phyloP scores from a whole-genome alignment of 2,113 vertebrate genomes.

The Myotis yumanensis region DNA sequence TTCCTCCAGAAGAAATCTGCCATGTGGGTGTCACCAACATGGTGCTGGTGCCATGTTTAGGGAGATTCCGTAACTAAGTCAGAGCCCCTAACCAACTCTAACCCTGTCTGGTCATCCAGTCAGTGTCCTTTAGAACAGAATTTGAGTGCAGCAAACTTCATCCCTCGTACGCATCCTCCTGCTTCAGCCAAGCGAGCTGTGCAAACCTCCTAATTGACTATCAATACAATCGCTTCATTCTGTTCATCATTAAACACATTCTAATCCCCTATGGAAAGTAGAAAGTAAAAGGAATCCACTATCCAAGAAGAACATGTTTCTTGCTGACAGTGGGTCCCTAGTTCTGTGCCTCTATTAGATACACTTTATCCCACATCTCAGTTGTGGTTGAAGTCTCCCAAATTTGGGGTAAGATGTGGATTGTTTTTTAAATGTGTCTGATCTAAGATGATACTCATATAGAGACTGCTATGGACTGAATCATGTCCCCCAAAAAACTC shows the following conservation, averaged over 20 bases:
- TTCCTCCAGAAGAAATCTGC: not conserved
- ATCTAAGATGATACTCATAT: not conserved
- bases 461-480: not conserved
- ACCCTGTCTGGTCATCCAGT: not conserved
- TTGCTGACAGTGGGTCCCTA: not conserved
- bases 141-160: not conserved
- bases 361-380: not conserved
- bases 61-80: not conserved
- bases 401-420: not conserved
- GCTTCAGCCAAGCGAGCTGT: not conserved
- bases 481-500: not conserved
- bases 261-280: not conserved
- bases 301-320: not conserved
- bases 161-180: not conserved
- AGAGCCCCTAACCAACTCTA: not conserved
- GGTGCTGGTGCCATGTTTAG: not conserved
- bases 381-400: not conserved
- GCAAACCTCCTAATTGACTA: not conserved
- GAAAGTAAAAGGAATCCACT: not conserved
- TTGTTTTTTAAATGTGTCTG: not conserved
- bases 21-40: not conserved
- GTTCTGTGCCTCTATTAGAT: not conserved
- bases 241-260: not conserved
- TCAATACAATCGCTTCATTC: not conserved
- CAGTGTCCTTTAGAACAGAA: not conserved